phyloP scores from a whole-genome alignment of 2,888 invertebrate species.

The Ditula angustiorana region DNA sequence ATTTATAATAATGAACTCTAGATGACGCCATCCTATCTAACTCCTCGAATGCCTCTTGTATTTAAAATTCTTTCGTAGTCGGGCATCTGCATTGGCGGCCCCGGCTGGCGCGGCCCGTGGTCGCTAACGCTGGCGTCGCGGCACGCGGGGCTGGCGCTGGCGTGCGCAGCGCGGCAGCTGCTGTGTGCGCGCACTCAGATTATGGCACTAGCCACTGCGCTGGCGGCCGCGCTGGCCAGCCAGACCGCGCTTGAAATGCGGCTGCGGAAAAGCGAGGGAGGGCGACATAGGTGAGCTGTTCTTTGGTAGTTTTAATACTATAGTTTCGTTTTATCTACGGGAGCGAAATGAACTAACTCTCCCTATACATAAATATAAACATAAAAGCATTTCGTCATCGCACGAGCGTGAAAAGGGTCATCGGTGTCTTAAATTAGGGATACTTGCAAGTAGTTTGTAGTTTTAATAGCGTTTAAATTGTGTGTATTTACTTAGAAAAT shows the following conservation, averaged over 20 bases:
- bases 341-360: neutral
- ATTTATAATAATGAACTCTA: too few species aligned
- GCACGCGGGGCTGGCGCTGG: constrained; percentile 85
- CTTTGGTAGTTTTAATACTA: too few species aligned
- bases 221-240: constrained; percentile 69
- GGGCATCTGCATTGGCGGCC: constrained; percentile 73
- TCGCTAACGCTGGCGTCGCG: constrained; percentile 76
- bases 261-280: constrained; percentile 56
- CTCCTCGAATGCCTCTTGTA: too few species aligned
- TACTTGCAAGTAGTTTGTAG: too few species aligned
- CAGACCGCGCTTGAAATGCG: constrained; percentile 68
- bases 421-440: too few species aligned
- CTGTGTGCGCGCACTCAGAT: constrained; percentile 84
- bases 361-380: neutral
- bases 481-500: too few species aligned
- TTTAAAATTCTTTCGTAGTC: constrained; percentile 55
- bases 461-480: too few species aligned
- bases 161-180: constrained; percentile 87
- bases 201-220: constrained; percentile 71
- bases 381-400: constrained; percentile 53
- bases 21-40: too few species aligned
- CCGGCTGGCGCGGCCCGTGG: constrained; percentile 86
- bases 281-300: constrained; percentile 26
- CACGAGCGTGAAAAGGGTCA: too few species aligned
- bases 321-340: constrained; percentile 5